Base-by-base conservation (phyloP, 2,888 invertebrate genomes). In the Mystacides longicornis region DNA sequence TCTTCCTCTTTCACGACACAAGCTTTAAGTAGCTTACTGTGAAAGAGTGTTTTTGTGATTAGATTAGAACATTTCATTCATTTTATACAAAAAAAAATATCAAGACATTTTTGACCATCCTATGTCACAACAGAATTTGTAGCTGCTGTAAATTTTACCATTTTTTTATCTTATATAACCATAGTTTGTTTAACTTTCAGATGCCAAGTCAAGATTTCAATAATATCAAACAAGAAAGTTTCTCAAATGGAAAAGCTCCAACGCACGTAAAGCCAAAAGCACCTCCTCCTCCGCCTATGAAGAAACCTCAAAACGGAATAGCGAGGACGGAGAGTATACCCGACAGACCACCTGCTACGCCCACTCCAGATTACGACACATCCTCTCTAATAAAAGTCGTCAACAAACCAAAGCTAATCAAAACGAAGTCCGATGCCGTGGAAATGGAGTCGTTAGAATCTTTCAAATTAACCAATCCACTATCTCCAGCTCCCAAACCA, bases 381-480 rank as follows among this genome's bases (percentile, higher is more conserved):
- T 64, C 72, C 2, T 58, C 58, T 2, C 46, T 57, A 9, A 56
- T 60, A 37, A 65, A 64, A 57, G 59, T 65, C 23, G 62, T 62
- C n/a, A 65, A 64, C 16, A 62, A 64, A 45, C 60, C 62, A 51
- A 63, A 64, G 63, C 57, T 62, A 11, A 64, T 64, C 55, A 71
- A 69, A 58, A 63, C 66, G 5, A 67, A 66, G 58, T 71, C 70
- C 49, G 84, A 84, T 58, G 77, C 80, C 31, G 87, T 84, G 11
- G 88, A 88, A 69, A 79, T 87, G 76, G 85, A 87, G 65, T 87
- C 87, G 20, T 71, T 88, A 63, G 87, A 88, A 68, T 87, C 87
- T 3, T 87, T 83, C 69, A 83, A 83, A 65, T 68, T 87, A 62
- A 84, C 83, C 62, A 82, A 84, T 66, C 82, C 84, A 21, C 72